Percentiles rank a stretch among this genome's conserved stretches.
These are phyloP conservation scores for Allacma fusca DNA, from an alignment of 2,888 invertebrate species.

Conservation along the genomic window DNA sequence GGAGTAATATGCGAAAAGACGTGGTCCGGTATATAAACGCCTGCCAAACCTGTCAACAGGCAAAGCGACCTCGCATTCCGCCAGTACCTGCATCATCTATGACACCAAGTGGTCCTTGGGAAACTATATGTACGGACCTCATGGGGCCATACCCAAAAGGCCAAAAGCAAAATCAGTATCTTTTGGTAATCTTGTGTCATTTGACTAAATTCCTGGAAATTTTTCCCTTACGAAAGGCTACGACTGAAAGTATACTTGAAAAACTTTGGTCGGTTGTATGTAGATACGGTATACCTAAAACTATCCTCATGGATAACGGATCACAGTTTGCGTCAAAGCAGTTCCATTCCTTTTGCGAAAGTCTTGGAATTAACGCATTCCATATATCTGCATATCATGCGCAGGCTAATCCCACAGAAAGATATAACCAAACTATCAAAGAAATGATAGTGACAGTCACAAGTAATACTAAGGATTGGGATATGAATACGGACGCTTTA, in stretches of 20 bases:
- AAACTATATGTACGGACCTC: slow-evolving; percentile 41
- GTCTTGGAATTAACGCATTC: slow-evolving; percentile 35
- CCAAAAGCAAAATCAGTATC: slow-evolving; percentile 28
- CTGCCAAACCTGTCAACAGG: slow-evolving; percentile 46
- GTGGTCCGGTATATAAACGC: slow-evolving; percentile 37
- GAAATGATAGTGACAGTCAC: no score
- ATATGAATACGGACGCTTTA: slow-evolving; percentile 37
- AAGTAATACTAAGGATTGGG: slow-evolving; percentile 47
- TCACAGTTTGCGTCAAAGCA: slow-evolving; percentile 39
- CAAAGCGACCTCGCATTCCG: slow-evolving; percentile 27
- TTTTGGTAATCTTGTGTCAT: slow-evolving; percentile 39
- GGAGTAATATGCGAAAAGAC: slow-evolving; percentile 46
- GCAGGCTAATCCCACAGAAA: slow-evolving; percentile 47
- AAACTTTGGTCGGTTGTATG: no score
- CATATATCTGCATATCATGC: slow-evolving; percentile 47
- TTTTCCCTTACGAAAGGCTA: slow-evolving; percentile 32
- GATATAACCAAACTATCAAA: slow-evolving; percentile 47
- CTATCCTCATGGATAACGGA: slow-evolving; percentile 46
- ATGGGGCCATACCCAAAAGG: slow-evolving; percentile 51
- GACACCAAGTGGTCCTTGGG: slow-evolving; percentile 38
- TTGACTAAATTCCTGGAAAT: slow-evolving; percentile 36
- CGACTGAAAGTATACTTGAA: no score
- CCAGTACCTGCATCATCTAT: not conserved
- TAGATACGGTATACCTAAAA: no score
- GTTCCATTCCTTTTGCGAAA: slow-evolving; percentile 31